Percentiles rank a stretch among this genome's conserved stretches.
phyloP scores from a whole-genome alignment of 2,888 invertebrate genomes.

The Piscicola geometra region DNA sequence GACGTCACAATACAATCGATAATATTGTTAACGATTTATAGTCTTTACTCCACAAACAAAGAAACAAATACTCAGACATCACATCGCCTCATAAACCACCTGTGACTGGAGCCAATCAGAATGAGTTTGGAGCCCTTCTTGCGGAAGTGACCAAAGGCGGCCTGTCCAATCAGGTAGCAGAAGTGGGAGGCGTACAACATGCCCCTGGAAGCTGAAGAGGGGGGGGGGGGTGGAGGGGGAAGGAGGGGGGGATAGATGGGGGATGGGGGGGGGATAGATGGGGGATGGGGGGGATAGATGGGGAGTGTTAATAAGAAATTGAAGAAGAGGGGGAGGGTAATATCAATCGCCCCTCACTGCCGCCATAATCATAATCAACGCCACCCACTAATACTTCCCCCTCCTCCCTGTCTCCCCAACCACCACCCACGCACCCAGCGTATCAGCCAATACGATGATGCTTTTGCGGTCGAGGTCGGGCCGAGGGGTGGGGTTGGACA shows the following conservation, averaged over 20 bases:
- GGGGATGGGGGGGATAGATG: too few species aligned
- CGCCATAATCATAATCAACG: too few species aligned
- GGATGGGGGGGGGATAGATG: too few species aligned
- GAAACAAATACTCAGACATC: background rate
- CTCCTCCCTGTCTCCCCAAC: background rate
- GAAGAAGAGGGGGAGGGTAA: too few species aligned
- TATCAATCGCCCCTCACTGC: too few species aligned
- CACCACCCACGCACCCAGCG: conserved; percentile 50
- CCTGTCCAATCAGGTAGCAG: conserved; percentile 84
- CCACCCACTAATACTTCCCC: too few species aligned
- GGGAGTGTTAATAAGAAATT: too few species aligned
- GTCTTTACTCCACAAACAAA: too few species aligned
- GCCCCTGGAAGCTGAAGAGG: conserved; percentile 62
- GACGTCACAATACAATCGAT: too few species aligned
- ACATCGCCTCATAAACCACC: conserved; percentile 44
- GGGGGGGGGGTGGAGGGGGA: background rate
- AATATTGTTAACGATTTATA: too few species aligned
- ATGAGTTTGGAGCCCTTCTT: conserved; percentile 66
- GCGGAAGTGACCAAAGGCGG: conserved; percentile 62
- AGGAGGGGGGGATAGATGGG: too few species aligned
- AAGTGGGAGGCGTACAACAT: conserved; percentile 87
- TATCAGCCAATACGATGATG: conserved; percentile 66
- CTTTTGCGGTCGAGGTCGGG: conserved; percentile 59
- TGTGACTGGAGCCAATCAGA: conserved; percentile 71
- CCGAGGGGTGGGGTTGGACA: conserved; percentile 66